Evolutionary conservation across 2,888 invertebrate species (phyloP), one percentile per base, ranked within the genome.

Genomic region (Parascotia fuliginaria): DNA sequence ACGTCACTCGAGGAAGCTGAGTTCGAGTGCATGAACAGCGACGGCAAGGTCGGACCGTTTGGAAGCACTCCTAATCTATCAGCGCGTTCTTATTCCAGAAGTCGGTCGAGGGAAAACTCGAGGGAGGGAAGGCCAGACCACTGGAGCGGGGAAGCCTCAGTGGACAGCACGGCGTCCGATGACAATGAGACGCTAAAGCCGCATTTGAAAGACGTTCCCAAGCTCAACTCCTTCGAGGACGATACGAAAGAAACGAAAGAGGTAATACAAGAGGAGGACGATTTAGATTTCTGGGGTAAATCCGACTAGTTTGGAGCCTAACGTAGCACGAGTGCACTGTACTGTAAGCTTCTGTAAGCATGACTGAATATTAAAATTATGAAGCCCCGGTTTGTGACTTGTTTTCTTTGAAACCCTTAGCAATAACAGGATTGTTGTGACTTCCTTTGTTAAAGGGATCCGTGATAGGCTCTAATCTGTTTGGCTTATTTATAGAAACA

Each of bases 1-100:
- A 94, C 94, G 58, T 94, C 94, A 43, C 88, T 94, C 65, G 94
- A 94, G 77, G 94, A 94, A 77, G 93, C 93, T 57, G 94, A 94
- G 75, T 87, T 93, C 59, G 85, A 88, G 64, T 83, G 83, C 70
- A 84, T 79, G 83, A 81, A 69, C 68, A 79, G 65, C 64, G 75
- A 73, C 38, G 75, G 75, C 31, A 75, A 76, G 49, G 58, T 68
- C 60, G 55, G 72, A 51, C 80, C 66, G 54, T 84, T 79, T 65
- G 87, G 87, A 68, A 91, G 91, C 75, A 85, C 89, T 61, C 92
- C 92, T 84, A 92, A 92, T 85, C 79, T 92, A 78, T 81, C 83
- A 73, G 83, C 89, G 72, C 89, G 82, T 90, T 92, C 90, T 89
- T 70, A 88, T 91, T 92, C 92, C 89, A 92, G 92, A 92, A 91